phyloP scores from a whole-genome alignment of 2,888 invertebrate genomes.

The Caenorhabditis parvicauda region DNA sequence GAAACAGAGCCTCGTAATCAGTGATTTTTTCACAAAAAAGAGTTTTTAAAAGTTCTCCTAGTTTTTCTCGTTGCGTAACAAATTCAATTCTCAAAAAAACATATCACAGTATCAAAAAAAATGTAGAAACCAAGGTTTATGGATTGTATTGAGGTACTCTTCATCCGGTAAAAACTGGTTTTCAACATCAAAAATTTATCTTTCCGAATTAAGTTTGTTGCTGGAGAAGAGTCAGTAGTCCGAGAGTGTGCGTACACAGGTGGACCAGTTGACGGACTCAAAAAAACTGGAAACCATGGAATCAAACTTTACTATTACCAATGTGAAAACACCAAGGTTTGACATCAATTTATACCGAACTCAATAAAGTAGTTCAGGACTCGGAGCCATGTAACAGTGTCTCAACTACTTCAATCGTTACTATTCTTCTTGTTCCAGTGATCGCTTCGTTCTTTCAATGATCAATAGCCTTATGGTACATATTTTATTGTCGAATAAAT shows the following conservation, averaged over 20 bases:
- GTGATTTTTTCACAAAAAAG: neutral
- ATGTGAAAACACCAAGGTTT: constrained; percentile 58
- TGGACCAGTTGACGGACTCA: constrained; percentile 40
- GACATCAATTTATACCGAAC: neutral
- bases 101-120: neutral
- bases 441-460: constrained; percentile 3
- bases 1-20: neutral
- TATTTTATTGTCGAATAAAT: too few species aligned
- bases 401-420: constrained; percentile 6
- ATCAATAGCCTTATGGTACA: neutral
- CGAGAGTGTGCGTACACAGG: constrained; percentile 60
- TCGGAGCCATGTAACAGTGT: constrained; percentile 23
- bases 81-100: too few species aligned
- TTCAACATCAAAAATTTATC: neutral
- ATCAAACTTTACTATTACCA: constrained; percentile 62
- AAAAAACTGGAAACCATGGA: constrained; percentile 58
- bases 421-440: neutral
- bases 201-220: constrained; percentile 47
- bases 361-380: constrained; percentile 10
- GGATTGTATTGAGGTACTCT: neutral
- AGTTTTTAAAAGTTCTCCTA: too few species aligned
- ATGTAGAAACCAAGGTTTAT: neutral
- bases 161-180: neutral
- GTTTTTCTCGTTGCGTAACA: too few species aligned
- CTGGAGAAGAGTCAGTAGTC: constrained; percentile 31